Conservation (phyloP, 2,113 vertebrate genomes). For the Xiphophorus hellerii region DNA sequence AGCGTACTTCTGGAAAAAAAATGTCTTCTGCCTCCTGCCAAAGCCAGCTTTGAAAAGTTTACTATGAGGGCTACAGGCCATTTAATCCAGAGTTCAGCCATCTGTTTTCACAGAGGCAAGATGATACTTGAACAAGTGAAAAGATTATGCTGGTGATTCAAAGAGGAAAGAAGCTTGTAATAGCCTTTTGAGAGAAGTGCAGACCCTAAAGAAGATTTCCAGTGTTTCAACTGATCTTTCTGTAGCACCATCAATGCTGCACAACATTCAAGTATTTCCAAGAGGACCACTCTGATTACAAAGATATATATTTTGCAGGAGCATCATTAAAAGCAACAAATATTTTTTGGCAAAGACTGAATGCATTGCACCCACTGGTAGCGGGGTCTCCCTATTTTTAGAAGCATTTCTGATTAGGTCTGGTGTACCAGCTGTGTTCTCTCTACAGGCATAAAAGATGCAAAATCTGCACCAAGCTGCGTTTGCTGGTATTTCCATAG, state of each 20-base stretch:
- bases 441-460: slow-evolving; percentile 25
- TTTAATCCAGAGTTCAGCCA: slow-evolving; percentile 30
- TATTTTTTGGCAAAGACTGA: not conserved
- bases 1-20: slow-evolving; percentile 17
- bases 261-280: not conserved
- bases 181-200: slow-evolving; percentile 22
- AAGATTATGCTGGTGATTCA: slow-evolving; percentile 35
- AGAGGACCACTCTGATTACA: not conserved
- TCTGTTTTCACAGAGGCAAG: slow-evolving; percentile 48
- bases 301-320: not conserved
- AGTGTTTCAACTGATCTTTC: slow-evolving; percentile 6
- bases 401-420: slow-evolving; percentile 27
- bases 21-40: slow-evolving; percentile 10
- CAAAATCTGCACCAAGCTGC: slow-evolving; percentile 35
- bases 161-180: slow-evolving; percentile 20
- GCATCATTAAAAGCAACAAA: not conserved
- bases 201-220: slow-evolving; percentile 14
- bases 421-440: slow-evolving; percentile 36
- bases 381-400: slow-evolving; percentile 40
- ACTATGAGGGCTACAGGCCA: slow-evolving; percentile 24
- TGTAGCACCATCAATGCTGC: slow-evolving; percentile 3
- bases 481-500: slow-evolving; percentile 9
- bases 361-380: not conserved
- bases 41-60: slow-evolving; percentile 28
- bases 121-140: slow-evolving; percentile 30